These are phyloP conservation scores for Pammene aurita DNA, from an alignment of 2,888 invertebrate species.

Conservation along the genomic window DNA sequence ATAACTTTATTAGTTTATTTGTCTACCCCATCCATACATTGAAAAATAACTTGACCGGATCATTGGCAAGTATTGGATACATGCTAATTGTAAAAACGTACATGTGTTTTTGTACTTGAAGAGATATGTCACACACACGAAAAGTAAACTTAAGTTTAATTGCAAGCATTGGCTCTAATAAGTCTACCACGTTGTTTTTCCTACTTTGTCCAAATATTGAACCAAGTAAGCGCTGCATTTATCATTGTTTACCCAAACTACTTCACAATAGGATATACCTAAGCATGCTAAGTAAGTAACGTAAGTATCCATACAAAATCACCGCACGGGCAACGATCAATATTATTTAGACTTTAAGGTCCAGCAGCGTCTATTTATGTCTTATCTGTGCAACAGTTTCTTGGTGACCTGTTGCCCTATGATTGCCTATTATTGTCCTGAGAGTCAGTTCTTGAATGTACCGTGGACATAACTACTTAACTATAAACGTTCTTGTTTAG, in stretches of 20 bases:
- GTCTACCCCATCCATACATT: too few species aligned
- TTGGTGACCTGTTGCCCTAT: slow-evolving; percentile 20
- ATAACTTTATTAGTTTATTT: too few species aligned
- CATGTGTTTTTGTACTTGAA: too few species aligned
- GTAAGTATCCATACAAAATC: background rate
- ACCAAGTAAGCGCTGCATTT: slow-evolving; percentile 1
- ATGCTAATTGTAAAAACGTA: too few species aligned
- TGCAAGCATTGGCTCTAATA: background rate
- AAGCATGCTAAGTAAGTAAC: slow-evolving; percentile 2
- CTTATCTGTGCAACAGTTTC: slow-evolving; percentile 20
- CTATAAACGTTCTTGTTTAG: too few species aligned
- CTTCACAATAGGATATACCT: slow-evolving; percentile 23
- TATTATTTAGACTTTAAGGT: slow-evolving; percentile 3
- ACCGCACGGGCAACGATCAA: background rate
- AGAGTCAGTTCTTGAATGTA: background rate
- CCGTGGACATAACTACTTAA: background rate
- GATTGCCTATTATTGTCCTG: slow-evolving; percentile 21
- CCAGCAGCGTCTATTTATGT: slow-evolving; percentile 17
- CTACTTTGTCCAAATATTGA: slow-evolving; percentile 7
- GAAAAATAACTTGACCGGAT: too few species aligned
- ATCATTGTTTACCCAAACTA: slow-evolving; percentile 16
- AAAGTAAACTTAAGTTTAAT: too few species aligned
- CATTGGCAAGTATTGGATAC: too few species aligned
- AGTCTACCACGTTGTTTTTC: slow-evolving; percentile 1
- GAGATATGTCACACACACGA: too few species aligned